Conservation (phyloP, 2,888 invertebrate species). For the Sipha maydis region DNA sequence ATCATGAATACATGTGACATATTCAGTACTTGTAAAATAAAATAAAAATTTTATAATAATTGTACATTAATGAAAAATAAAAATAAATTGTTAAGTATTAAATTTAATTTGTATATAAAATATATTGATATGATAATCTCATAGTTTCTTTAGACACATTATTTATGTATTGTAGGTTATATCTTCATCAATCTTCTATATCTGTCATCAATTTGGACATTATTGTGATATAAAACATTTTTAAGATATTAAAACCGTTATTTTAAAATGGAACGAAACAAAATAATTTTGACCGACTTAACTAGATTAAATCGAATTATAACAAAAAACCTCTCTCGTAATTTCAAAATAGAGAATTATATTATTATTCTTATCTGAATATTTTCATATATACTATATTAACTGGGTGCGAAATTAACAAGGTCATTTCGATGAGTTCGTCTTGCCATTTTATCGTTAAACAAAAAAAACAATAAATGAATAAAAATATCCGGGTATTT, state of each 20-base stretch:
- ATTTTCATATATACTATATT: neutral
- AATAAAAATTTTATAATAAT: neutral
- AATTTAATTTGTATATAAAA: too few relatives aligned
- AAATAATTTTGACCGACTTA: neutral
- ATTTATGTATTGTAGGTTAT: too few relatives aligned
- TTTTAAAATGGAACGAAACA: neutral
- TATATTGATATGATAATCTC: too few relatives aligned
- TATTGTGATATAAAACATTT: neutral
- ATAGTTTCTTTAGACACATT: too few relatives aligned
- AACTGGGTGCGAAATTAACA: conserved; percentile 26
- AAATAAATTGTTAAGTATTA: too few relatives aligned
- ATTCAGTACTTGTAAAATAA: neutral
- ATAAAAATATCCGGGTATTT: neutral
- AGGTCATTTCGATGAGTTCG: conserved; percentile 22
- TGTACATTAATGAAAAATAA: too few relatives aligned
- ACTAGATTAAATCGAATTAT: neutral
- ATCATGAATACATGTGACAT: neutral
- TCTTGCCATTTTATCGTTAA: conserved; percentile 41
- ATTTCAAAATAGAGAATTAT: neutral
- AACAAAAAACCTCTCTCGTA: neutral
- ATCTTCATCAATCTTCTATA: too few relatives aligned
- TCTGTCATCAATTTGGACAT: too few relatives aligned
- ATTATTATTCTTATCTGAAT: conserved; percentile 3
- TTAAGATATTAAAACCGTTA: neutral
- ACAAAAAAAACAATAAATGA: neutral